Evolutionary conservation across 2,888 invertebrate species (phyloP), one percentile per base, ranked within the genome.

Genomic region (Eupithecia insigniata): DNA sequence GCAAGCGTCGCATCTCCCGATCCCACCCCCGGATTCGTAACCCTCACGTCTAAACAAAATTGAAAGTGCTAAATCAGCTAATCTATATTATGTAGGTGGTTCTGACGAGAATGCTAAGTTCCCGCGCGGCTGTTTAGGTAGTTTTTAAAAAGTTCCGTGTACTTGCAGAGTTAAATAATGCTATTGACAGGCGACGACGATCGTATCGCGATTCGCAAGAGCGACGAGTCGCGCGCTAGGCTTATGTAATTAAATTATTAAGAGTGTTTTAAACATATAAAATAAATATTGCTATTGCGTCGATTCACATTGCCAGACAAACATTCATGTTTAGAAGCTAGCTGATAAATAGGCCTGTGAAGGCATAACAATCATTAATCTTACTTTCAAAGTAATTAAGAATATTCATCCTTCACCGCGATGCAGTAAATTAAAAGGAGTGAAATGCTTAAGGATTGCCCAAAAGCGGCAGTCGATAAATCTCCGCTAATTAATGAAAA

Each of bases 71-170:
- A 16, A 69, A 70, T 1, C 12, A 10, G 0, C 2, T 0, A 0
- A 0, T 14, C 69, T 36, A 14, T 0, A 12, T 14, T 76, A 76
- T 80, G 82, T 85, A 84, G 84, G 39, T 39, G 4, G 84, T 84
- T 81, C 75, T 81, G 83, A 82, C 84, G 85, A 87, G 85, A 7
- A n/a, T 1, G n/a, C 3, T 4, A 16, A 14, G 16, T 14, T 16
- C 39, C 39, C 39, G 39, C 39, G 39, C 39, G 39, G 39, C 14
- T 1, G 12, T 30, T 2, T 30, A 5, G 36, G 14, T 36, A 14
- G 36, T 14, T 14, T 36, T 36, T 14, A 14, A 14, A 36, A 36
- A 36, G n/a, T n/a, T n/a, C 36, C 14, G 14, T 14, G 36, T 16
- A 39, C 16, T 39, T 39, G 2, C 16, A 14, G 16, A 16, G 16